Conservation (phyloP, 2,797 vertebrate genomes). For the Margarornis squamiger region DNA sequence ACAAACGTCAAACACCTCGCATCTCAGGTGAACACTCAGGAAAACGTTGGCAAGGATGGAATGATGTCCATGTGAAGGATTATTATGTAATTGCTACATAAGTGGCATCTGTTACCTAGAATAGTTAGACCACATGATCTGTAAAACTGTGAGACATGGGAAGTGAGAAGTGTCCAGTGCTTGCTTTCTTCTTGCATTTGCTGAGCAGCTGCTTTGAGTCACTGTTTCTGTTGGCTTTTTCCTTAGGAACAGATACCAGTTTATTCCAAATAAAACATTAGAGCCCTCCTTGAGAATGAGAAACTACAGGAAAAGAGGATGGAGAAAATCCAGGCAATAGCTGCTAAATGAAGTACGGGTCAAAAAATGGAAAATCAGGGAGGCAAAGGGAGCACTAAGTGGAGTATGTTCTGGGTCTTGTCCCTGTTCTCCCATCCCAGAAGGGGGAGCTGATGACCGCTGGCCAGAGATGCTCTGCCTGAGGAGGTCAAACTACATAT, state of each 20-base stretch:
- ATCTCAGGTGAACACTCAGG: neutral
- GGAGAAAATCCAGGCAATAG: neutral
- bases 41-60: neutral
- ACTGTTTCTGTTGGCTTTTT: neutral
- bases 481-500: neutral
- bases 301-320: neutral
- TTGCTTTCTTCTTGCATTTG: neutral
- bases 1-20: neutral
- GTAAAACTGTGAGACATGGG: neutral
- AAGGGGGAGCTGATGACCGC: neutral
- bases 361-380: neutral
- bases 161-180: neutral
- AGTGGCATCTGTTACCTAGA: neutral
- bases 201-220: neutral
- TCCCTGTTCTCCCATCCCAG: rapidly evolving
- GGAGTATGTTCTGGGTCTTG: neutral
- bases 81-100: neutral
- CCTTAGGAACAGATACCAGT: neutral
- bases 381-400: neutral
- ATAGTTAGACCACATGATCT: neutral
- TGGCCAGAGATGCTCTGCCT: neutral
- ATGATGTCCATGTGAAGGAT: neutral
- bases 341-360: neutral
- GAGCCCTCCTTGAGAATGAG: neutral
- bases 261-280: neutral